phyloP scores from a whole-genome alignment of 2,888 invertebrate species.

The Periphyllus acericola region DNA sequence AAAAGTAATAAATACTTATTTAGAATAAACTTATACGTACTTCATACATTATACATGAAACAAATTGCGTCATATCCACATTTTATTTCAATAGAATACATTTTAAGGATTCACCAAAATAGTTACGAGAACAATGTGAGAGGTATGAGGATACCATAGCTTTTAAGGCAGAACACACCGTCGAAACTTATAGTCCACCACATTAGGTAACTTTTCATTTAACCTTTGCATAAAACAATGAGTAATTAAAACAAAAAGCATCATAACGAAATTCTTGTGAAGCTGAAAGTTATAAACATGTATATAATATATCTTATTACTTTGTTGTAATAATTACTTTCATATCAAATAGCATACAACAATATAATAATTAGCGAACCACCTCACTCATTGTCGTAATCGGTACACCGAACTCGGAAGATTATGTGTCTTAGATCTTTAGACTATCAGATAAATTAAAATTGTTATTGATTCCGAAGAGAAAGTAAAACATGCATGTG shows the following conservation, averaged over 20 bases:
- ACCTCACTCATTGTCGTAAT: no score
- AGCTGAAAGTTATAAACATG: not conserved
- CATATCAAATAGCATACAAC: not conserved
- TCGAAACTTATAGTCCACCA: not conserved
- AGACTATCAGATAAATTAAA: no score
- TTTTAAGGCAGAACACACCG: not conserved
- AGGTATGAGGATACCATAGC: not conserved
- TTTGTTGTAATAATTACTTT: no score
- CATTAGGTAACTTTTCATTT: not conserved
- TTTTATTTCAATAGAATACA: not conserved
- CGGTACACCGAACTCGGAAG: no score
- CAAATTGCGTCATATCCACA: not conserved
- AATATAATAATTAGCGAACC: not conserved
- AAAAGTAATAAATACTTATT: not conserved
- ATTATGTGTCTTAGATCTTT: no score
- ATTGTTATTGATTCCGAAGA: no score
- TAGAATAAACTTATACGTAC: not conserved
- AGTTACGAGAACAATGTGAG: not conserved
- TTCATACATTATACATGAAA: not conserved
- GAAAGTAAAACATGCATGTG: no score
- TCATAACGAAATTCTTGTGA: not conserved
- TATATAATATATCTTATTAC: no score
- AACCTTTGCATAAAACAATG: constrained; percentile 11
- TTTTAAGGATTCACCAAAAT: not conserved
- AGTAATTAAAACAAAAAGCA: not conserved